Evolutionary conservation across 2,888 invertebrate genomes (phyloP), one percentile per base, ranked within the genome.

Genomic region (Catocala sponsa): DNA sequence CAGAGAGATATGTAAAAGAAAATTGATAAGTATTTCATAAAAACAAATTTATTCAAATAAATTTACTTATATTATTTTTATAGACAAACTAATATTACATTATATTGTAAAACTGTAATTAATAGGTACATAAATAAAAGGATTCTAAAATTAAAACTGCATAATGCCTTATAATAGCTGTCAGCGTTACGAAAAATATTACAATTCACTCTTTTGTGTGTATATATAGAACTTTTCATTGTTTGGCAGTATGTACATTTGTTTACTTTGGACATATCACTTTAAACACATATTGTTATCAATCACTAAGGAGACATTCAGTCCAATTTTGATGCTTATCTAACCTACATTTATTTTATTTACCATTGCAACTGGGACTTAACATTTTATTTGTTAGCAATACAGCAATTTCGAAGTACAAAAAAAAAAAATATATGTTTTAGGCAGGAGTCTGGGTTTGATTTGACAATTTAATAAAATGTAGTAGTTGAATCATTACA

Each of bases 241-340:
- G 70, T 79, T 79, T 79, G 78, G 76, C 79, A 75, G 68, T 79
- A 75, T 75, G 73, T 75, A 75, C 74, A 77, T 67, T 74, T 68
- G 55, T 70, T 71, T 67, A 68, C 64, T 73, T 75, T 76, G 75
- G 76, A 76, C 74, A 68, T 74, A 77, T 70, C 68, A 76, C 75
- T 67, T 70, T 69, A 64, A 69, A 70, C 61, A 74, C 68, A 63
- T 74, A 77, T 76, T 72, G 64, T 77, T 69, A 65, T 72, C 64
- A 15, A 76, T 78, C 72, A 77, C 75, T 76, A 70, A 59, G 59
- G 62, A 72, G 70, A 76, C 72, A 68, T 74, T 77, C 78, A 78
- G 76, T 78, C 70, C 72, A 76, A 72, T 68, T 67, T 74, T 63
- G 58, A 73, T 70, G 51, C 64, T 64, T 72, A 73, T 55, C 51